Conservation (phyloP, 1,140 invertebrate species). For the Hycleus phaleratus region DNA sequence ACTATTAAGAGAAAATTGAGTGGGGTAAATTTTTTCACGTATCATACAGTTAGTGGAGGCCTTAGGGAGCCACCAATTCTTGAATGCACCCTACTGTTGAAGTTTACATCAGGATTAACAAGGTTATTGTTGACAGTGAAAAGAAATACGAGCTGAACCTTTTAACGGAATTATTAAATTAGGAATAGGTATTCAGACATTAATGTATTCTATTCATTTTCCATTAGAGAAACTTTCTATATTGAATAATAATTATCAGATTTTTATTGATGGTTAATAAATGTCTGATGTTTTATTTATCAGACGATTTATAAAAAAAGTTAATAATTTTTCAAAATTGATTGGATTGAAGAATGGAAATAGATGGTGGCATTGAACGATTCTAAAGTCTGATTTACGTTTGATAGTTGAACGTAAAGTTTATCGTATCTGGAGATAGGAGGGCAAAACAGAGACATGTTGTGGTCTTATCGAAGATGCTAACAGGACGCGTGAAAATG, state of each 20-base stretch:
- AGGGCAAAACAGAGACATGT: too few species aligned
- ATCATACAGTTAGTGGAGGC: neutral
- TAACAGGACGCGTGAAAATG: constrained; percentile 13
- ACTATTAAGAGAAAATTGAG: too few species aligned
- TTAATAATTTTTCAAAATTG: too few species aligned
- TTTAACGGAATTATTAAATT: constrained; percentile 15
- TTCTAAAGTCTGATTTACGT: too few species aligned
- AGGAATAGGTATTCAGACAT: constrained; percentile 9
- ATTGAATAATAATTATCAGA: constrained; percentile 7
- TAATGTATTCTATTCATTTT: constrained; percentile 16
- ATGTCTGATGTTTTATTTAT: too few species aligned
- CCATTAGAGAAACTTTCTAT: constrained; percentile 12
- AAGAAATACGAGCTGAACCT: constrained; percentile 19
- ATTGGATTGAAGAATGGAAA: too few species aligned
- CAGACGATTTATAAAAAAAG: too few species aligned
- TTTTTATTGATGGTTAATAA: constrained; percentile 2
- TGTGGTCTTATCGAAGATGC: neutral
- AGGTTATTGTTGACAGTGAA: constrained; percentile 20
- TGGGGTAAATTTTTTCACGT: too few species aligned
- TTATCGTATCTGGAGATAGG: too few species aligned
- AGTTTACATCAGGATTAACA: constrained; percentile 26
- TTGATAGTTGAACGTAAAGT: too few species aligned
- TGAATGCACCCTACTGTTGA: constrained; percentile 8
- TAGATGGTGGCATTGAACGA: too few species aligned
- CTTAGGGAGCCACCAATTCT: constrained; percentile 3